These are phyloP conservation scores for Limnothrissa miodon DNA, from an alignment of 2,113 vertebrate species.

Conservation along the genomic window DNA sequence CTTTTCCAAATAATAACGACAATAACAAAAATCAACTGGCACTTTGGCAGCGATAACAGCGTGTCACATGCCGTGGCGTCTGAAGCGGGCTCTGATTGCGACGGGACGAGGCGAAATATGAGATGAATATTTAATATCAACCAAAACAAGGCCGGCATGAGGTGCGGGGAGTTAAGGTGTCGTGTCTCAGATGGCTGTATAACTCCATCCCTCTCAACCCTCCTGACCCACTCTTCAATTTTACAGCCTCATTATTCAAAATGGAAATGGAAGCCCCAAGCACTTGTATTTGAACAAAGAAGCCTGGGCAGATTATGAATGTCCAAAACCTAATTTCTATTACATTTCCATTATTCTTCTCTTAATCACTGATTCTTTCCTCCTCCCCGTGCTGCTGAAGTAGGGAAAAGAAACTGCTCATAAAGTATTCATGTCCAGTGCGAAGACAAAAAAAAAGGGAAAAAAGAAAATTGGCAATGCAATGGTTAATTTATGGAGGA, in stretches of 20 bases:
- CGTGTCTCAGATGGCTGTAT: constrained; percentile 49
- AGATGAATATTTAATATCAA: constrained; percentile 8
- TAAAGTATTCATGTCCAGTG: constrained; percentile 71
- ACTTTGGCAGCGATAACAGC: constrained; percentile 61
- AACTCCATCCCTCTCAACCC: constrained; percentile 32
- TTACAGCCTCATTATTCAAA: constrained; percentile 71
- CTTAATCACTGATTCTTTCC: constrained; percentile 74
- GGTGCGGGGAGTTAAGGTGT: not conserved
- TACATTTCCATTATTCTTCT: constrained; percentile 74
- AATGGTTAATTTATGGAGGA: constrained; percentile 66
- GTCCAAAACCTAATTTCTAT: constrained; percentile 75
- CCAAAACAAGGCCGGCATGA: not conserved
- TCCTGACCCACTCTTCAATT: constrained; percentile 60
- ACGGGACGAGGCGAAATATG: not conserved
- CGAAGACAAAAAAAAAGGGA: constrained; percentile 49
- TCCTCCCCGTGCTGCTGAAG: constrained; percentile 58
- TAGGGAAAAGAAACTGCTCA: constrained; percentile 54
- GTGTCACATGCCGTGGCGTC: constrained; percentile 1
- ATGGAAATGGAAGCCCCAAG: constrained; percentile 67
- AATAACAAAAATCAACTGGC: constrained; percentile 56
- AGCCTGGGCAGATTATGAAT: constrained; percentile 69
- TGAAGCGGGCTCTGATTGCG: constrained; percentile 8
- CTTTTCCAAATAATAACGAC: not conserved
- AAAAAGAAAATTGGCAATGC: constrained; percentile 57
- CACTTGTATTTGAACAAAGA: constrained; percentile 75